These are phyloP conservation scores for Cinclus cinclus DNA, from an alignment of 2,113 vertebrate species.

Conservation along the genomic window DNA sequence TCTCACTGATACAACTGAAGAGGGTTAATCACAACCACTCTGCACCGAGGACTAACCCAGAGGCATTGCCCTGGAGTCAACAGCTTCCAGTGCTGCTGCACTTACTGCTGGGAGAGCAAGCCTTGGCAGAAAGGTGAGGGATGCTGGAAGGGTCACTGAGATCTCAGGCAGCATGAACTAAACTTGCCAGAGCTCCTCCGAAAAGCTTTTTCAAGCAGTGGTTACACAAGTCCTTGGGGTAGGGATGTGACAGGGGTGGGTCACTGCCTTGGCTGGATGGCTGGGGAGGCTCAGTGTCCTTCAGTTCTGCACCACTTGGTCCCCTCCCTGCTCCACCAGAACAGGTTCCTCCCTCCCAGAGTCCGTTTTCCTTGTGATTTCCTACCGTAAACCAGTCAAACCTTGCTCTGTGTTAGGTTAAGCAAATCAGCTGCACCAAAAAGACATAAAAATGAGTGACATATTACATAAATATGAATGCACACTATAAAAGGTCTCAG, in stretches of 20 bases:
- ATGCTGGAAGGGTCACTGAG: neutral
- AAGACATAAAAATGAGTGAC: neutral
- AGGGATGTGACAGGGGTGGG: rapidly evolving
- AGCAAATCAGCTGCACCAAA: neutral
- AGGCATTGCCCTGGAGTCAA: neutral
- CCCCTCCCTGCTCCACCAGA: neutral
- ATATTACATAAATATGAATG: neutral
- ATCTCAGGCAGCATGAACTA: neutral
- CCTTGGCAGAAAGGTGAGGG: neutral
- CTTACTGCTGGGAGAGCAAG: neutral
- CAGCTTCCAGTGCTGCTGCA: neutral
- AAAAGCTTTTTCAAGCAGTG: neutral
- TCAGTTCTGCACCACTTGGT: neutral
- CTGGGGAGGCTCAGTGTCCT: neutral
- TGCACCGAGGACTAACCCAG: neutral
- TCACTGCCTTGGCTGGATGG: neutral
- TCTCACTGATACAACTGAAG: neutral
- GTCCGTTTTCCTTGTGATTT: neutral
- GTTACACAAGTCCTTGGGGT: neutral
- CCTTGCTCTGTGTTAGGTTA: neutral
- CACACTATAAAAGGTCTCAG: neutral
- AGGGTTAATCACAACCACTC: neutral
- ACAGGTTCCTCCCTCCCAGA: neutral
- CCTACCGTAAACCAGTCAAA: conserved; percentile 24
- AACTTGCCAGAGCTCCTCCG: neutral